Evolutionary conservation across 1,140 invertebrate genomes (phyloP).

Genomic region (Coptotermes formosanus): DNA sequence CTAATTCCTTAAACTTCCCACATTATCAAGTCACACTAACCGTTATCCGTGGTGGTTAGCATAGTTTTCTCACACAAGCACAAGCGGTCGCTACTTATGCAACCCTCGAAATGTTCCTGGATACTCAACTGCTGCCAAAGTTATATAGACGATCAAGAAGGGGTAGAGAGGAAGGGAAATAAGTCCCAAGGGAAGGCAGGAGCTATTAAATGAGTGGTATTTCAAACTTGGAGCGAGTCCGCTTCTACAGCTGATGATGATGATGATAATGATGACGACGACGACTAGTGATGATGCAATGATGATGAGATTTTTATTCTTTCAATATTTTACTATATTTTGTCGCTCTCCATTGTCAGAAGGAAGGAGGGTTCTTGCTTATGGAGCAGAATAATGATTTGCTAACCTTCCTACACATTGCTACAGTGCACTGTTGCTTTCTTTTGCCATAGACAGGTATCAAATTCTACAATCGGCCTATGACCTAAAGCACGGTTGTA

Average conservation of each 20-base stretch:
- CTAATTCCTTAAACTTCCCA: neutral
- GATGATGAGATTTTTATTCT: conserved; percentile 19
- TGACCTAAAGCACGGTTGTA: too few relatives aligned
- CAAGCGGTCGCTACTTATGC: neutral
- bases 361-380: neutral
- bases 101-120: neutral
- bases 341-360: neutral
- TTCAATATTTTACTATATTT: conserved; percentile 3
- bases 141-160: conserved; percentile 9
- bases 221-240: conserved; percentile 22
- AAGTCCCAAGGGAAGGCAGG: neutral
- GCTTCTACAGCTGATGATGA: neutral
- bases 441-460: neutral
- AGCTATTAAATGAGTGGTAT: conserved; percentile 27
- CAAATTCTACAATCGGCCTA: neutral
- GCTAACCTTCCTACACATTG: too few relatives aligned
- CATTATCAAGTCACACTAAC: neutral
- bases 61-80: neutral
- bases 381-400: neutral
- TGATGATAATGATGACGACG: neutral
- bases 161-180: neutral
- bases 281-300: conserved; percentile 6
- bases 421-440: neutral
- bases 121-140: neutral
- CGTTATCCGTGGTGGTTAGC: conserved; percentile 18